Evolutionary conservation across 2,888 invertebrate genomes (phyloP), one percentile per base, ranked within the genome.

Genomic region (Argynnis bischoffii): DNA sequence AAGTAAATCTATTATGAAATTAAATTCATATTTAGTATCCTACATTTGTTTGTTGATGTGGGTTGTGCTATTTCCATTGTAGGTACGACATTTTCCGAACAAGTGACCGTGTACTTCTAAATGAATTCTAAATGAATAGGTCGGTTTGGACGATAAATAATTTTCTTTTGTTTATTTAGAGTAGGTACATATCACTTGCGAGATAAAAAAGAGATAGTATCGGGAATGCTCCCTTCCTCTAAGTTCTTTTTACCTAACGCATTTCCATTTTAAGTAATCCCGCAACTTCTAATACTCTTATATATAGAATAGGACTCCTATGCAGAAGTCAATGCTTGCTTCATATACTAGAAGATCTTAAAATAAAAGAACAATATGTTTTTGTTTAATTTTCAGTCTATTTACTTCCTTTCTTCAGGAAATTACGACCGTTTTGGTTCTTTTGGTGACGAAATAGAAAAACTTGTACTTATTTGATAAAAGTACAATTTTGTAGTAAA

Each of bases 11-110:
- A 51, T 6, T 16, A 16, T n/a, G 14, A 51, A 51, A n/a, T 8
- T 15, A 51, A 16, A 51, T 51, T 51, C 8, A 46, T 46, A 57
- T 35, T 57, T 35, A 35, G n/a, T 41, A 6, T 57, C 41, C 11
- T 41, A 46, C 56, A 57, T 18, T 41, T 57, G 16, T 57, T 41
- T 18, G 41, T 21, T 35, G 47, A 8, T 31, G 60, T 48, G 16
- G 60, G 50, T 50, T 16, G 50, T 35, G 31, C 31, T 60, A 51
- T 51, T 60, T 60, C 16, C 13, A 51, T 48, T 50, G 6, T 18
- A 18, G 18, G 18, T 35, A 51, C 31, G 60, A 47, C 50, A 61
- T 61, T 61, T 61, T 16, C 48, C 31, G 51, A 35, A 35, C 13
- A 16, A 16, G 5, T 31, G 18, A 18, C 46, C 48, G 57, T 31